Base-by-base conservation (phyloP, 1,140 invertebrate species). In the Lepidostoma basale region DNA sequence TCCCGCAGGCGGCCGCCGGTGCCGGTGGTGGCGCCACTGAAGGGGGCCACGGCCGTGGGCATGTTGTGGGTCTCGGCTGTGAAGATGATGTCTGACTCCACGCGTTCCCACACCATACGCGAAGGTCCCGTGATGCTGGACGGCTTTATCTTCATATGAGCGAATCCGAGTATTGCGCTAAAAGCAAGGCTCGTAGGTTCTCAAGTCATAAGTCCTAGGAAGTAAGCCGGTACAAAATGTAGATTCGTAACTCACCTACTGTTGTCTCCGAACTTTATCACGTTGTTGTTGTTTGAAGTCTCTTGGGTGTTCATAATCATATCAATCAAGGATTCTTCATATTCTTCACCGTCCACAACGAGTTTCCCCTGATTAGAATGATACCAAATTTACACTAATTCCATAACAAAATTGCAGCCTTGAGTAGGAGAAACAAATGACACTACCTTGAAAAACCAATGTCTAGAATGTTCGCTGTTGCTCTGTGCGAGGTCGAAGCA, bases 61-160 rank as follows among this genome's bases (percentile, higher is more conserved):
- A 99, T 99, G 77, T 99, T 99, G 78, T 99, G 97, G 0, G 97
- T 99, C 83, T 99, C 97, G 0, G 97, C 97, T 5, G 97, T 98
- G 74, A 98, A 98, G 75, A 98, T 96, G n/a, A 98, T 88, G 81
- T 99, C 94, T 4, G 91, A 90, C n/a, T 88, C 84, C 0, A 84
- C 78, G 6, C 82, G 73, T 30, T 86, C 76, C 39, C 86, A 69
- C 8, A 80, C 70, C 44, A 98, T 87, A 69, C 84, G 76, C 65
- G 93, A 91, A 0, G 93, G 85, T 28, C 77, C 80, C 8, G 88
- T 84, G 20, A 88, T 78, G 33, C 75, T 77, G 1, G 74, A 76
- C 0, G 95, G 92, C 54, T 84, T 78, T 26, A 96, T 75, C 67
- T 86, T 83, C 23, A 84, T 80, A 12, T 94, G 86, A 58, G 86